Conservation (phyloP, 1,140 invertebrate genomes). For the Trachymyrmex cornetzi region DNA sequence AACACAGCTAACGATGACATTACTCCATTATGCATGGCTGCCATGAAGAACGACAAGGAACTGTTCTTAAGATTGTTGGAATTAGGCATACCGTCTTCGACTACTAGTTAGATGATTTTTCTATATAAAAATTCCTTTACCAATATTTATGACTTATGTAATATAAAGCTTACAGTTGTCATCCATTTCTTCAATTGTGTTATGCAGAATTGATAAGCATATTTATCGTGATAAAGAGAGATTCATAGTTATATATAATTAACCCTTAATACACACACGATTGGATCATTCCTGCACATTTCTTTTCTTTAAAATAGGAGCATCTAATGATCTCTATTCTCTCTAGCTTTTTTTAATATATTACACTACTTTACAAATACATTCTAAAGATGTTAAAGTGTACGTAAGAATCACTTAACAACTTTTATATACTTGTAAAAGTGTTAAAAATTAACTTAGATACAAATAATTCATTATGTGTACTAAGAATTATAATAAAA, state of each 20-base stretch:
- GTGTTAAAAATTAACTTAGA: too few relatives aligned
- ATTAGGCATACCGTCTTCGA: constrained; percentile 75
- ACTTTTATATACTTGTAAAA: too few relatives aligned
- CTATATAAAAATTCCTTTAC: neutral
- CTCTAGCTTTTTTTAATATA: too few relatives aligned
- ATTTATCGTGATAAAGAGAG: neutral
- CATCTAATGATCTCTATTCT: too few relatives aligned
- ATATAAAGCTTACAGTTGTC: neutral
- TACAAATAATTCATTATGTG: too few relatives aligned
- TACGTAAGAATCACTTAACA: too few relatives aligned
- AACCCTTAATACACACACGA: too few relatives aligned
- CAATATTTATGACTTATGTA: constrained; percentile 17
- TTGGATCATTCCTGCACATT: too few relatives aligned
- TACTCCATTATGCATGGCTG: constrained; percentile 82
- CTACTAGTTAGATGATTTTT: constrained; percentile 74
- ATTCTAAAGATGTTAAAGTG: too few relatives aligned
- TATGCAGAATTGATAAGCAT: neutral
- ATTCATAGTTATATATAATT: too few relatives aligned
- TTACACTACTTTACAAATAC: too few relatives aligned
- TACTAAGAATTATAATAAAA: neutral
- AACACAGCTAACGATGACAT: constrained; percentile 80
- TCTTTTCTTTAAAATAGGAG: too few relatives aligned
- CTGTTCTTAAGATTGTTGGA: constrained; percentile 79
- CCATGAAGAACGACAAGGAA: constrained; percentile 82
- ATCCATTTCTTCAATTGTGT: neutral